phyloP scores from a whole-genome alignment of 2,113 vertebrate genomes.

The Calyptomena viridis region DNA sequence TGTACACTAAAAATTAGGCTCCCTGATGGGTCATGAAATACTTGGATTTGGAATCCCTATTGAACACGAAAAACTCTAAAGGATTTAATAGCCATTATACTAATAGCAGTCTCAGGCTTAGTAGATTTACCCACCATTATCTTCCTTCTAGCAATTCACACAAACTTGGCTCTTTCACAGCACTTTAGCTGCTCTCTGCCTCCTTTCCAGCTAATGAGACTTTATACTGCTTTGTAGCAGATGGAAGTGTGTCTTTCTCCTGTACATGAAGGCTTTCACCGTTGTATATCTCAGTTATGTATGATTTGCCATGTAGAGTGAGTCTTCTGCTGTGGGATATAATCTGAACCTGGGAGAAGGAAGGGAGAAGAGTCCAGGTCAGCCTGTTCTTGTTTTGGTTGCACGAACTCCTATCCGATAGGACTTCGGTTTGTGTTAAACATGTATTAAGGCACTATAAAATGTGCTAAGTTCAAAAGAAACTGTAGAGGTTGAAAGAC shows the following conservation, averaged over 20 bases:
- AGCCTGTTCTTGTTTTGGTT: neutral
- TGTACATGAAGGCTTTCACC: neutral
- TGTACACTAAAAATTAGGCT: neutral
- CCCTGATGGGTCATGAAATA: neutral
- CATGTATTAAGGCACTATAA: neutral
- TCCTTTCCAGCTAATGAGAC: neutral
- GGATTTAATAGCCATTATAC: neutral
- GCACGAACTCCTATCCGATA: neutral
- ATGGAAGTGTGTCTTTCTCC: neutral
- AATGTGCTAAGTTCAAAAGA: neutral
- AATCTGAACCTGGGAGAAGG: neutral
- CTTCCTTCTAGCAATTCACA: neutral
- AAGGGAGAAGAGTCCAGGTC: neutral
- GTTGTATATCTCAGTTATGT: neutral
- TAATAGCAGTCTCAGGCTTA: neutral
- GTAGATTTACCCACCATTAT: conserved; percentile 1
- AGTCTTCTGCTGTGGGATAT: neutral
- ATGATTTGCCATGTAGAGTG: neutral
- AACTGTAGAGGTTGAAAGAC: neutral
- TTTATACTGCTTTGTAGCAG: neutral
- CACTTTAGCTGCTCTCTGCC: neutral
- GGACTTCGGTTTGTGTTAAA: neutral
- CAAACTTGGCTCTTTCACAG: neutral
- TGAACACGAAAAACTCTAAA: neutral
- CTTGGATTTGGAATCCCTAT: neutral